These are phyloP conservation scores for Pristionchus japonicus DNA, from an alignment of 2,888 invertebrate genomes.

Conservation along the genomic window DNA sequence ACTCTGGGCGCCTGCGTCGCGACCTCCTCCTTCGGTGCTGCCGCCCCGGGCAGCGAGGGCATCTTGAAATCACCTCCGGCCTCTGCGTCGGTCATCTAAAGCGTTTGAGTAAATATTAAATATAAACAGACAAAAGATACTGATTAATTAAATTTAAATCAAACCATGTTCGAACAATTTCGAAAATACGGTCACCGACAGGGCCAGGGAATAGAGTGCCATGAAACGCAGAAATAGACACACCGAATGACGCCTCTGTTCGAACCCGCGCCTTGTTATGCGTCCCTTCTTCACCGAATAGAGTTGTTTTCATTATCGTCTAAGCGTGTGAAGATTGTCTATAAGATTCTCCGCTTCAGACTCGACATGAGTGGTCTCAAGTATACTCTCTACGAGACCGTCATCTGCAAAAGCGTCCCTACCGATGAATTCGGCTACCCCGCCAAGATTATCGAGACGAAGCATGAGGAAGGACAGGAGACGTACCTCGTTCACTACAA, in stretches of 20 bases:
- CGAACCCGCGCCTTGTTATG: too few species aligned
- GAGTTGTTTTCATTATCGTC: background rate
- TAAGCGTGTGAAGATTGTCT: background rate
- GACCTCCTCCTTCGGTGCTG: constrained; percentile 23
- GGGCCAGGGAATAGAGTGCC: too few species aligned
- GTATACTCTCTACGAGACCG: background rate
- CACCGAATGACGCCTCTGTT: too few species aligned
- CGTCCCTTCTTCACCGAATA: background rate
- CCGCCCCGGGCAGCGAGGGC: constrained; percentile 32
- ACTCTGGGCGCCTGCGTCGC: background rate
- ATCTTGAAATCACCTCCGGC: constrained; percentile 40
- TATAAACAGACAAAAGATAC: background rate
- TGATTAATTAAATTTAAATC: background rate
- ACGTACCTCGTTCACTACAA: constrained; percentile 5
- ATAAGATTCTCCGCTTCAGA: background rate
- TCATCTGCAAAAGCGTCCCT: background rate
- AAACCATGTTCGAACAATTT: background rate
- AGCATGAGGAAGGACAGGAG: background rate
- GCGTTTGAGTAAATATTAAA: background rate
- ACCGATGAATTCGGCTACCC: background rate
- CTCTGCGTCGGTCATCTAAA: constrained; percentile 34
- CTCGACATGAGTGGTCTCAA: background rate
- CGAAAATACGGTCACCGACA: background rate
- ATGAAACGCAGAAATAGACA: too few species aligned
- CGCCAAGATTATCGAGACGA: background rate